Conservation (phyloP, 2,797 vertebrate genomes). For the Limnodromus scolopaceus region DNA sequence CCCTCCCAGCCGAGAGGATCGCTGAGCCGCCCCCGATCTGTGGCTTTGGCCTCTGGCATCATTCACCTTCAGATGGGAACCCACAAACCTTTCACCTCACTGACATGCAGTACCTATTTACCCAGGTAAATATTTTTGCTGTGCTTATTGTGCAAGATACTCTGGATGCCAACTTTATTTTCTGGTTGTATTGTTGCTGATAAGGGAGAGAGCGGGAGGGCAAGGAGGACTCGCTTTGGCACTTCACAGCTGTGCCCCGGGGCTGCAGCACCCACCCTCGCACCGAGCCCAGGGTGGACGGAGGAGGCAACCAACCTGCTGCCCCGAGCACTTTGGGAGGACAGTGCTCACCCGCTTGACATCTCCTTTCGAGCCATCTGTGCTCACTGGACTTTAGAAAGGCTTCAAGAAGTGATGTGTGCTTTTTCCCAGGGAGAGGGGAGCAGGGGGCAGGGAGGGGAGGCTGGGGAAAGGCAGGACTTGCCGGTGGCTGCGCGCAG, state of each 20-base stretch:
- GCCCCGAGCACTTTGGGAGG: not conserved
- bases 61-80: not conserved
- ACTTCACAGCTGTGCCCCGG: rapidly evolving
- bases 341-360: rapidly evolving
- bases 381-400: rapidly evolving
- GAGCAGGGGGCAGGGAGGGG: rapidly evolving
- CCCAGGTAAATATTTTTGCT: not conserved
- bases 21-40: not conserved
- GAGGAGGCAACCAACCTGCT: not conserved
- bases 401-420: rapidly evolving
- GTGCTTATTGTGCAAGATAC: rapidly evolving
- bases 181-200: rapidly evolving
- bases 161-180: rapidly evolving
- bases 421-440: rapidly evolving
- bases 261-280: rapidly evolving
- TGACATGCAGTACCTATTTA: not conserved
- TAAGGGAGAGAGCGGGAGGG: not conserved
- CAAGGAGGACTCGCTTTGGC: not conserved
- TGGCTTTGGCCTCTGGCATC: not conserved
- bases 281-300: rapidly evolving
- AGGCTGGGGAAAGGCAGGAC: not conserved
- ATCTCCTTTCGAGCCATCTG: rapidly evolving
- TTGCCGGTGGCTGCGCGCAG: not conserved
- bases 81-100: not conserved
- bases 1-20: not conserved